A percentile compares a stretch with the other conserved stretches of the same genome.
Evolutionary conservation across 2,113 vertebrate species (phyloP).

Genomic region (Menidia beryllina): DNA sequence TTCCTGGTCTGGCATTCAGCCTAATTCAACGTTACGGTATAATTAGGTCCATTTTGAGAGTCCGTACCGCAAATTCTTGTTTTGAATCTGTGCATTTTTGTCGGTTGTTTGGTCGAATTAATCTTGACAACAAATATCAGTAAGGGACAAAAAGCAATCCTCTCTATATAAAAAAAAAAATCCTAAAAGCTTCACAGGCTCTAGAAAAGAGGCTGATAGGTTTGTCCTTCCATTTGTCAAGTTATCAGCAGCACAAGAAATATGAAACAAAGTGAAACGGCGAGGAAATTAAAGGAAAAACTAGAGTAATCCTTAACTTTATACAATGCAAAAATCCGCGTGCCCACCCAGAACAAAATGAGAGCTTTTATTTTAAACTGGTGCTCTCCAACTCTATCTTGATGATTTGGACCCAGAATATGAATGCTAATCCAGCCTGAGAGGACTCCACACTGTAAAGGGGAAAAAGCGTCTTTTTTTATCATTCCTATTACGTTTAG

Average conservation of each 20-base stretch:
- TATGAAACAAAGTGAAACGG: conserved; percentile 36
- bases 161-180: conserved; percentile 5
- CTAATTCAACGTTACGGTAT: too few species aligned
- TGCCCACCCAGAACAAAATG: conserved; percentile 42
- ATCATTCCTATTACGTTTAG: background rate
- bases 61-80: background rate
- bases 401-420: background rate
- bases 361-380: conserved; percentile 44
- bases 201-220: conserved; percentile 40
- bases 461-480: conserved; percentile 9
- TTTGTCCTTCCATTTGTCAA: conserved; percentile 46
- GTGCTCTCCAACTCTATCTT: conserved; percentile 40
- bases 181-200: background rate
- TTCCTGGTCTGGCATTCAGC: background rate
- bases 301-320: conserved; percentile 60
- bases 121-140: too few species aligned
- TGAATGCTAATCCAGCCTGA: conserved; percentile 24
- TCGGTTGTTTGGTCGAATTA: background rate
- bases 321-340: conserved; percentile 51
- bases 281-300: conserved; percentile 42
- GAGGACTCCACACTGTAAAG: too few species aligned
- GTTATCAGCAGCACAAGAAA: conserved; percentile 51
- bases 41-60: too few species aligned
- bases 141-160: background rate
- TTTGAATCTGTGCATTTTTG: background rate